phyloP scores from a whole-genome alignment of 2,113 vertebrate species.

The Polypterus bichir region DNA sequence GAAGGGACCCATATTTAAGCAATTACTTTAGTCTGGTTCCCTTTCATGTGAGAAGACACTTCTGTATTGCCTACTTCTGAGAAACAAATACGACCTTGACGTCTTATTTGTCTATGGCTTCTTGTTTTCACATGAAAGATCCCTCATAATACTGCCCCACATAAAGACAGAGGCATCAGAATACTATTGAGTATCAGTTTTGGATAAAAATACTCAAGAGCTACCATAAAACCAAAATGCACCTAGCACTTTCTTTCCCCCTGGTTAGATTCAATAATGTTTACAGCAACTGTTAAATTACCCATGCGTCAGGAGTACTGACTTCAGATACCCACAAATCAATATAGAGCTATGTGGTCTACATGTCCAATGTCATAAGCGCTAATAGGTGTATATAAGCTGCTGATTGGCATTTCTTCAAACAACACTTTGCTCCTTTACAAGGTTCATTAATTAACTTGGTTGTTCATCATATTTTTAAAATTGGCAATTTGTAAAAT shows the following conservation, averaged over 20 bases:
- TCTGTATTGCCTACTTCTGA: too few species aligned
- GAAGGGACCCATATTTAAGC: too few species aligned
- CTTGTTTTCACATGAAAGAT: too few species aligned
- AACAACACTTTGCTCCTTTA: neutral
- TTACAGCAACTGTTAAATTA: neutral
- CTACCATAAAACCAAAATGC: neutral
- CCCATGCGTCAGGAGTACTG: neutral
- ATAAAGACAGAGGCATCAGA: too few species aligned
- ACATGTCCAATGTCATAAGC: slow-evolving; percentile 1
- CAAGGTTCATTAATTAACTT: neutral
- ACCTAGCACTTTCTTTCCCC: neutral
- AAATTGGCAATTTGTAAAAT: too few species aligned
- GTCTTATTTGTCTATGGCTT: too few species aligned
- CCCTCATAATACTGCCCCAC: too few species aligned
- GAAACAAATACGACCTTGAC: too few species aligned
- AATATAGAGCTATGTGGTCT: slow-evolving; percentile 1
- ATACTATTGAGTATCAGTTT: too few species aligned
- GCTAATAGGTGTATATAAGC: neutral
- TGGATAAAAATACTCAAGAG: neutral
- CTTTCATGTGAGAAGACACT: too few species aligned
- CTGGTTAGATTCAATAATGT: neutral
- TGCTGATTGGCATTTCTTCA: neutral
- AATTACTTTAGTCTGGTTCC: too few species aligned
- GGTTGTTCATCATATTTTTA: too few species aligned
- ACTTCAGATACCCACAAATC: slow-evolving; percentile 2